Evolutionary conservation across 2,888 invertebrate genomes (phyloP).

Genomic region (Pantelozetes paolii): DNA sequence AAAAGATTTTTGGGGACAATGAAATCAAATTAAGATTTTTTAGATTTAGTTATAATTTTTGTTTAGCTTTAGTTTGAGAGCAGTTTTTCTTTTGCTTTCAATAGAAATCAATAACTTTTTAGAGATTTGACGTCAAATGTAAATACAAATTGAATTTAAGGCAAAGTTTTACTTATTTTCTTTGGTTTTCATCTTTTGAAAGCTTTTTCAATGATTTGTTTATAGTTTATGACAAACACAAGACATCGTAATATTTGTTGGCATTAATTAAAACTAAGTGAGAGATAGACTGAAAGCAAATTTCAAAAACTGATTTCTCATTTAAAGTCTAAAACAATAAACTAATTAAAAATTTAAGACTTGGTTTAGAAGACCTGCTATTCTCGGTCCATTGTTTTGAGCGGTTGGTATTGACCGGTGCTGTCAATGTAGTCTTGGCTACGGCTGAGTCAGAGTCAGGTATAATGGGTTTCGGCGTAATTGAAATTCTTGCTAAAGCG

Average conservation of each 20-base stretch:
- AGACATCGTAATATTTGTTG: not conserved
- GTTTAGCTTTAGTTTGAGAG: not conserved
- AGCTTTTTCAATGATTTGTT: not conserved
- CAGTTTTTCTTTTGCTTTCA: not conserved
- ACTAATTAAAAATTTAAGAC: not conserved
- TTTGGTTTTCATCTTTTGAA: not conserved
- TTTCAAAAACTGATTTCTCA: not conserved
- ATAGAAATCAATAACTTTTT: not conserved
- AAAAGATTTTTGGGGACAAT: not conserved
- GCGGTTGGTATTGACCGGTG: not conserved
- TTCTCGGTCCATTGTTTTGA: constrained; percentile 15
- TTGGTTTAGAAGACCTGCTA: constrained; percentile 10
- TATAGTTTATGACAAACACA: not conserved
- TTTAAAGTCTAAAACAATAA: not conserved
- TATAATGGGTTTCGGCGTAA: not conserved
- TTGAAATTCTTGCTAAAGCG: not conserved
- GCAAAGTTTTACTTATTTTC: not conserved
- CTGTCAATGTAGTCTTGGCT: constrained; percentile 14
- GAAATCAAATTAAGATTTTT: not conserved
- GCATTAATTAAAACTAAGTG: not conserved
- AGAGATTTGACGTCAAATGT: not conserved
- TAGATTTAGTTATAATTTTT: not conserved
- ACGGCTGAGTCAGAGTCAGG: constrained; percentile 18
- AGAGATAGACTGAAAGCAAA: not conserved
- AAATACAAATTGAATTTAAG: constrained; percentile 1